phyloP scores from a whole-genome alignment of 2,113 vertebrate species.

The Meles meles region DNA sequence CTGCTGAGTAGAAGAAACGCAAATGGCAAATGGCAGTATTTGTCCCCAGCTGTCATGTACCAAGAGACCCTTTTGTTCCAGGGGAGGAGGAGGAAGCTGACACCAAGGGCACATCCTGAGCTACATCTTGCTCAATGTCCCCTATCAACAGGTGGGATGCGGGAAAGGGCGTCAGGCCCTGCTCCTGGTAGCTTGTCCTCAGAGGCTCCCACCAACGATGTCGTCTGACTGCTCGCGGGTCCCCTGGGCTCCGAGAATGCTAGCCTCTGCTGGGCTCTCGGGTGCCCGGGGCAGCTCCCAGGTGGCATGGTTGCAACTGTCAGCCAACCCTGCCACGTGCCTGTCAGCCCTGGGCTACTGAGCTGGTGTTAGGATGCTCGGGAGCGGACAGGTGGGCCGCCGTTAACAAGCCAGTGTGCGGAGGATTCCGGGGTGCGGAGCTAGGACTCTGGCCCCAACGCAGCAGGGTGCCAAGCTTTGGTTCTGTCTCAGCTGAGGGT shows the following conservation, averaged over 20 bases:
- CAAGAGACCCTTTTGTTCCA: neutral
- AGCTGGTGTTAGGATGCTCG: neutral
- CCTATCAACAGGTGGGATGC: accelerated
- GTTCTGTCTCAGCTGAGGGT: accelerated
- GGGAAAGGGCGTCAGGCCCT: neutral
- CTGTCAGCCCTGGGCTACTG: neutral
- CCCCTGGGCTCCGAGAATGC: accelerated
- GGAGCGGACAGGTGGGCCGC: neutral
- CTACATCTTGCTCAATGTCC: neutral
- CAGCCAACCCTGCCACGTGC: neutral
- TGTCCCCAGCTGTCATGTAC: neutral
- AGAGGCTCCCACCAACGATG: neutral
- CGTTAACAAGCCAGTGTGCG: neutral
- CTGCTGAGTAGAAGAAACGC: neutral
- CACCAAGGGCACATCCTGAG: neutral
- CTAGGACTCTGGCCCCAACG: neutral
- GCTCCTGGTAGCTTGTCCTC: neutral
- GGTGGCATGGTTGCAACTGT: accelerated
- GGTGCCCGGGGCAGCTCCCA: neutral
- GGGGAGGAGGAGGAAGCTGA: neutral
- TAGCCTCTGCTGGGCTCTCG: neutral
- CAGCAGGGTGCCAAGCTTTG: accelerated
- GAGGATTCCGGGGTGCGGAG: neutral
- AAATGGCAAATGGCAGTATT: neutral
- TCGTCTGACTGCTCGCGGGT: accelerated